Conservation (phyloP, 1,140 invertebrate genomes). For the Triops cancriformis region DNA sequence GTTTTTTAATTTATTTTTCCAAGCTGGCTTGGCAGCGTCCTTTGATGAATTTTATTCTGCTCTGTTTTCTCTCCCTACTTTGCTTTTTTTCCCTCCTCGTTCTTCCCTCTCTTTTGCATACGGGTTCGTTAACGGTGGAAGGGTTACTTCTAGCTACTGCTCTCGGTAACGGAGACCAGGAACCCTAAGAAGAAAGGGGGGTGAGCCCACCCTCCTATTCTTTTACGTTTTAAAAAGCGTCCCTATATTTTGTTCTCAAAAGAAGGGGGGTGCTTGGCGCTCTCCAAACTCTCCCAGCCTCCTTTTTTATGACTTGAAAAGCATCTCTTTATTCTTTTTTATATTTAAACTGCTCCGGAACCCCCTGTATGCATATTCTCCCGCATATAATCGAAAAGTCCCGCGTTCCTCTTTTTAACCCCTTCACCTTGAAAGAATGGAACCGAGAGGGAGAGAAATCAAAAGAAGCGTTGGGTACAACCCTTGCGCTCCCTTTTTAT, state of each 20-base stretch:
- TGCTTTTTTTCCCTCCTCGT: background rate
- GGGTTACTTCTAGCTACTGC: background rate
- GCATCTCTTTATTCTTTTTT: conserved; percentile 3
- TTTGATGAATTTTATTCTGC: background rate
- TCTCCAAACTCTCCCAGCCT: background rate
- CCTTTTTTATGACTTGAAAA: background rate
- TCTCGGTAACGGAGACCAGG: background rate
- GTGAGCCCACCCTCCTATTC: too few species aligned
- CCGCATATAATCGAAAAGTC: background rate
- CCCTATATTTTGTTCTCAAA: too few species aligned
- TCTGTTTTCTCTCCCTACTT: background rate
- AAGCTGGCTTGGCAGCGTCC: background rate
- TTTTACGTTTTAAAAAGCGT: too few species aligned
- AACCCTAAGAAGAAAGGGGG: too few species aligned
- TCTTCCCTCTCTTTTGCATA: background rate
- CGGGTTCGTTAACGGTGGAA: background rate
- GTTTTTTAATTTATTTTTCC: background rate
- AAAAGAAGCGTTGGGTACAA: too few species aligned
- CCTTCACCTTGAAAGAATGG: background rate
- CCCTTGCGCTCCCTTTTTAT: too few species aligned
- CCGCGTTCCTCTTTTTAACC: background rate
- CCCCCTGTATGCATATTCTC: background rate
- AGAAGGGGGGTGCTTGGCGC: background rate
- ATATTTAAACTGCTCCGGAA: background rate
- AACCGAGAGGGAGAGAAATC: background rate